Evolutionary conservation across 2,113 vertebrate species (phyloP), one percentile per base, ranked within the genome.

Genomic region (Circaetus cinerascens): DNA sequence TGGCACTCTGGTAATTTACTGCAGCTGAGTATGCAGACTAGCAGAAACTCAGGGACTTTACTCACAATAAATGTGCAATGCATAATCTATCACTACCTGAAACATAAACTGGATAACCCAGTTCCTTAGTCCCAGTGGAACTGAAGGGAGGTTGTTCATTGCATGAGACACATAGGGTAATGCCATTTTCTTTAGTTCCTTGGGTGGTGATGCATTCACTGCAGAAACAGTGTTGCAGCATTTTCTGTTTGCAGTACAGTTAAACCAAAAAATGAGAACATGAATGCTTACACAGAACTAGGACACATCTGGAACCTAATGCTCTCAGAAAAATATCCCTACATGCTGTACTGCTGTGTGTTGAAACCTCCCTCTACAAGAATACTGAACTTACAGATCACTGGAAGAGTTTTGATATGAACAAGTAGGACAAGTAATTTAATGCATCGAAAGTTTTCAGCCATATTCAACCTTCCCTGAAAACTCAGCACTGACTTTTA

Each of bases 1-100:
- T 77, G 68, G 73, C 73, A 80, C 23, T 60, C 67, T 81, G 81
- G 94, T 96, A 90, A 95, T 97, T 92, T 95, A 96, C 81, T 86
- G 91, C 48, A 62, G 80, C 69, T 4, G 2, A 91, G 96, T 97
- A 93, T 93, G 94, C 89, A 92, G 90, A 88, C 53, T 40, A 93
- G 56, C 76, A 90, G 89, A 88, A 96, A 75, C 57, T 91, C n/a
- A 14, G 71, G 74, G 60, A 63, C 76, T 94, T 88, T 78, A 45
- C 76, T 95, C 92, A 95, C 55, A 74, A 32, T 79, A 88, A 97
- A 76, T 76, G 86, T 94, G 84, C 95, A 92, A 93, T 57, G 57
- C 84, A 71, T 90, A 55, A 75, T 84, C 63, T 84, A 90, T 97
- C 96, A 95, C 83, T 78, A 78, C 74, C 41, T 87, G 77, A 89